Percentiles rank a stretch among this genome's conserved stretches.
These are phyloP conservation scores for Zaprionus lineosus DNA, from an alignment of 2,888 invertebrate genomes.

Conservation along the genomic window DNA sequence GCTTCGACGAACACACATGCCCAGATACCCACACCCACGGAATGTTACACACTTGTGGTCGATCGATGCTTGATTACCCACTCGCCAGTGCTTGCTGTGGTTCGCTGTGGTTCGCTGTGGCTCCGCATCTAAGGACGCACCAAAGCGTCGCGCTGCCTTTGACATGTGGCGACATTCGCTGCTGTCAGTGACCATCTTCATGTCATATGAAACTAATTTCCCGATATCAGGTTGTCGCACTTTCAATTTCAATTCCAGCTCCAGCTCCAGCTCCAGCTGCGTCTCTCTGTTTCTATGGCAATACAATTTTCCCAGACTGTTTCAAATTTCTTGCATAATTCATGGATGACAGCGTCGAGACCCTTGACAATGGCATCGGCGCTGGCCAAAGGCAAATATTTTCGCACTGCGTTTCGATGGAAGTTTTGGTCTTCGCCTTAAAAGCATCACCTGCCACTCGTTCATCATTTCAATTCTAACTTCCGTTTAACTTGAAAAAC, in stretches of 20 bases:
- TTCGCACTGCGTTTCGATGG: constrained; percentile 33
- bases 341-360: constrained; percentile 5
- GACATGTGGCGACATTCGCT: constrained; percentile 28
- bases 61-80: constrained; percentile 44
- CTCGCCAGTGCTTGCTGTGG: constrained; percentile 34
- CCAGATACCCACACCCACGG: not conserved
- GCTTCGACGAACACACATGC: no score
- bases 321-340: constrained; percentile 44
- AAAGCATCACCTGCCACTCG: constrained; percentile 48
- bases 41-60: constrained; percentile 42
- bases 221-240: constrained; percentile 45
- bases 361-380: constrained; percentile 11
- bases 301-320: constrained; percentile 26
- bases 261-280: not conserved
- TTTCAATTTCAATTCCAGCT: constrained; percentile 58
- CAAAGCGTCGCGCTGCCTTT: constrained; percentile 25
- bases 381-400: constrained; percentile 54
- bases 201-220: constrained; percentile 54
- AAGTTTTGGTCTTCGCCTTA: constrained; percentile 6
- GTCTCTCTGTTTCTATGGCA: no score
- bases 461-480: constrained; percentile 71
- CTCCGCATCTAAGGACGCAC: constrained; percentile 6
- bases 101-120: constrained; percentile 9
- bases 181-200: constrained; percentile 7
- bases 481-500: constrained; percentile 63